Evolutionary conservation across 2,888 invertebrate genomes (phyloP).

Genomic region (Anoplius nigerrimus): DNA sequence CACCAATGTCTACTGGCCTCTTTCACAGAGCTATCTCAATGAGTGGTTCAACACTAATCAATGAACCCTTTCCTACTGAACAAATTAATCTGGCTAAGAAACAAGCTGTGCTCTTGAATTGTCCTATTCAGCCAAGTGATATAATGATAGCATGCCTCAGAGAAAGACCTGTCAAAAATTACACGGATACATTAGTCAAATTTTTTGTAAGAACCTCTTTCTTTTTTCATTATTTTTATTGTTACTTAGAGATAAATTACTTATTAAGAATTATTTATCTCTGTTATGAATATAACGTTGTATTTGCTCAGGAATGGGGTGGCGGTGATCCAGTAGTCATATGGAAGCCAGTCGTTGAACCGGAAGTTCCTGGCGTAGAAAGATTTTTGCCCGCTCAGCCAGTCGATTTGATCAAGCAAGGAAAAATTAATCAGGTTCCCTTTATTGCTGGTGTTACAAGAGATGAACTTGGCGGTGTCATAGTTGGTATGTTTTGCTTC

Average conservation of each 20-base stretch:
- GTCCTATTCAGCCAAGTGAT: constrained; percentile 76
- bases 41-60: constrained; percentile 80
- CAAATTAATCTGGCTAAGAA: constrained; percentile 79
- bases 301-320: constrained; percentile 76
- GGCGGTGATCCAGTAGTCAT: constrained; percentile 77
- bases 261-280: too few species aligned
- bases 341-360: constrained; percentile 82
- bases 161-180: constrained; percentile 64
- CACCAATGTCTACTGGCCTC: constrained; percentile 82
- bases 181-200: constrained; percentile 42
- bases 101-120: constrained; percentile 79
- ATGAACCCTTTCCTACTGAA: constrained; percentile 77
- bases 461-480: constrained; percentile 80
- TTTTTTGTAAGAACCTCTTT: constrained; percentile 63
- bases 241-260: too few species aligned
- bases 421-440: constrained; percentile 80
- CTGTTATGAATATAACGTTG: too few species aligned
- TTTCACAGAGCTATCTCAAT: constrained; percentile 84
- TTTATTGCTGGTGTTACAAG: constrained; percentile 81
- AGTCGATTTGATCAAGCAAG: constrained; percentile 77
- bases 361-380: constrained; percentile 80
- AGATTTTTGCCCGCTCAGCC: constrained; percentile 81
- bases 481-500: too few species aligned
- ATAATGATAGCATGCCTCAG: constrained; percentile 80
- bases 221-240: too few species aligned